These are phyloP conservation scores for Hafferia zeledoni DNA, from an alignment of 2,797 vertebrate species.

Conservation along the genomic window DNA sequence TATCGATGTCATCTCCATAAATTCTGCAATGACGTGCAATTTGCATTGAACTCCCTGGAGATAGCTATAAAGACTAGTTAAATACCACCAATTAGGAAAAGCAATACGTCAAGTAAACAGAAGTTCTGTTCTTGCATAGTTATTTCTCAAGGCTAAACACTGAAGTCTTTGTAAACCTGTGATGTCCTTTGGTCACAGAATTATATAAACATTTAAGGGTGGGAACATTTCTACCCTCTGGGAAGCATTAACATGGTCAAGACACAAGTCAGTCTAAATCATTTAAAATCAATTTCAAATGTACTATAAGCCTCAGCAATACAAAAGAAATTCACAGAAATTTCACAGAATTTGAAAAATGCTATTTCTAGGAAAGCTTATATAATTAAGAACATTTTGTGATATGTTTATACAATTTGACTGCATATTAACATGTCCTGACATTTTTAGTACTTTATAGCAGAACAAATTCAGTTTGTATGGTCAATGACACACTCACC, in stretches of 20 bases:
- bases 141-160: background rate
- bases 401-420: background rate
- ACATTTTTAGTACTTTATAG: background rate
- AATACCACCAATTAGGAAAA: background rate
- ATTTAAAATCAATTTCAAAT: conserved; percentile 4
- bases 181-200: background rate
- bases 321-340: background rate
- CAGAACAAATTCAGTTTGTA: background rate
- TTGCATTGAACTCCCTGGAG: background rate
- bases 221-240: background rate
- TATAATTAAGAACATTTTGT: background rate
- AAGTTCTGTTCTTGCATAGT: background rate
- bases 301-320: background rate
- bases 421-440: background rate
- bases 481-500: conserved; percentile 77
- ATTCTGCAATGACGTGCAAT: background rate
- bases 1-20: background rate
- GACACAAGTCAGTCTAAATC: background rate
- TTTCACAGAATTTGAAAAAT: background rate
- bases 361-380: background rate
- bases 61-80: background rate
- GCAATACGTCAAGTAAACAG: background rate
- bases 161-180: background rate
- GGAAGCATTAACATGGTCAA: background rate
- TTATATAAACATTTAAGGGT: background rate